Conservation (phyloP, 2,113 vertebrate species). For the Willisornis vidua region DNA sequence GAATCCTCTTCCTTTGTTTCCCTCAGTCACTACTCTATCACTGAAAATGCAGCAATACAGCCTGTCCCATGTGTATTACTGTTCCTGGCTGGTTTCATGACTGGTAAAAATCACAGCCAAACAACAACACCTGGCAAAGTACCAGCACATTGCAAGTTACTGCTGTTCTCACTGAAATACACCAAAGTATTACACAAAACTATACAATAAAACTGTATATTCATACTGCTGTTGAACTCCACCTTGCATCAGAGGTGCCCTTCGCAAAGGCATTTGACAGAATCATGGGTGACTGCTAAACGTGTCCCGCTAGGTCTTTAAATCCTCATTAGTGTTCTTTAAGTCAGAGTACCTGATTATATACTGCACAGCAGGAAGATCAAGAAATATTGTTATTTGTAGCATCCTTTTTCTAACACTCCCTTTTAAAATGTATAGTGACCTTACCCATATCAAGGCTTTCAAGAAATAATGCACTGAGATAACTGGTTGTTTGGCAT, state of each 20-base stretch:
- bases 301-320: background rate
- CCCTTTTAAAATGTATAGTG: conserved; percentile 28
- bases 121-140: background rate
- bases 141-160: background rate
- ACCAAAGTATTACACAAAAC: background rate
- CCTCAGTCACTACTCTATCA: accelerated
- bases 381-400: conserved; percentile 16
- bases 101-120: background rate
- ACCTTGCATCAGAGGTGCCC: background rate
- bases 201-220: background rate
- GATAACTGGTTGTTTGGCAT: conserved; percentile 49
- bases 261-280: background rate
- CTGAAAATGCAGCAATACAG: background rate
- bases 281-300: background rate
- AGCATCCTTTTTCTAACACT: background rate
- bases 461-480: conserved; percentile 49
- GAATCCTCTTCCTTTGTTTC: background rate
- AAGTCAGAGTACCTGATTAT: conserved; percentile 25
- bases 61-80: accelerated
- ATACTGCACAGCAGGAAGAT: background rate
- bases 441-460: conserved; percentile 8
- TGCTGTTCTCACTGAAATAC: background rate
- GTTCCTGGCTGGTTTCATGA: background rate
- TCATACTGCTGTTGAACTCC: background rate
- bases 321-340: conserved; percentile 40